A percentile compares a stretch with the other conserved stretches of the same genome.
phyloP scores from a whole-genome alignment of 1,140 invertebrate genomes.

The Muscidifurax raptorellus region DNA sequence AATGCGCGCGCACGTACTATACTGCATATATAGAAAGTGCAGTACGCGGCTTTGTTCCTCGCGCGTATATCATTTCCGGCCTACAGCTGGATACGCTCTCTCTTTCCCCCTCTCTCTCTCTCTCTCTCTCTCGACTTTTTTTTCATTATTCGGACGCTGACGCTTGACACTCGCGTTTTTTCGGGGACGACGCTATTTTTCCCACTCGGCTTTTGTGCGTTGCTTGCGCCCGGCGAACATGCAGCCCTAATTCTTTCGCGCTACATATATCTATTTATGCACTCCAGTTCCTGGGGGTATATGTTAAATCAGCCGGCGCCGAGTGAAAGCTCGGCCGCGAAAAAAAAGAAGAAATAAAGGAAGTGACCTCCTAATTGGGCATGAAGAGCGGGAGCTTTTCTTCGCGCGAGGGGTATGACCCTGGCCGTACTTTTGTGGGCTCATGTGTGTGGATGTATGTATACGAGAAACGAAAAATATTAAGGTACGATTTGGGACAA shows the following conservation, averaged over 20 bases:
- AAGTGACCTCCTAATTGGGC: neutral
- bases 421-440: no score
- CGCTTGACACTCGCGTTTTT: conserved; percentile 25
- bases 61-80: conserved; percentile 36
- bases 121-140: neutral
- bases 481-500: no score
- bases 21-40: neutral
- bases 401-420: no score
- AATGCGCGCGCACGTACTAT: no score
- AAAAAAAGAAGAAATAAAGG: neutral
- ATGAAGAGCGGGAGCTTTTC: no score
- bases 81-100: neutral
- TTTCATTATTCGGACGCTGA: conserved; percentile 11
- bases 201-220: neutral
- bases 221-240: neutral
- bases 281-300: neutral
- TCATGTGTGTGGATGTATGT: no score
- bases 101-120: conserved; percentile 13
- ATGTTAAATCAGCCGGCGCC: neutral
- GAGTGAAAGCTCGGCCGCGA: neutral
- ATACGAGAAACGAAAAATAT: no score
- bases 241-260: no score
- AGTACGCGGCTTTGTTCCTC: conserved; percentile 39
- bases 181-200: conserved; percentile 11
- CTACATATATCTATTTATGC: no score